These are phyloP conservation scores for Cryptomyrus ogoouensis DNA, from an alignment of 2,113 vertebrate genomes.

Conservation along the genomic window DNA sequence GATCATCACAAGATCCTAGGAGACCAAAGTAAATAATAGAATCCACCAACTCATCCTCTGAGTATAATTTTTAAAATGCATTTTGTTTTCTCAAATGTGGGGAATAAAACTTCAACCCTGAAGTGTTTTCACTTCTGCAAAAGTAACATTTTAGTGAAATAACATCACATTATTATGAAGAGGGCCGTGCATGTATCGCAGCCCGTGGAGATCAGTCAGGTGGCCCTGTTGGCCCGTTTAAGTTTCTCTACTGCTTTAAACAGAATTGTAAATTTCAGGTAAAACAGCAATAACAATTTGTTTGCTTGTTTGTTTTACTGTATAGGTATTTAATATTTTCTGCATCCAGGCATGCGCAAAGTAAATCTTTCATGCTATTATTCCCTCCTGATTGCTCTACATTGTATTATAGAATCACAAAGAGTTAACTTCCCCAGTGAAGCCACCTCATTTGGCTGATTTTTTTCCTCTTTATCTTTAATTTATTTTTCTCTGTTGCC, in stretches of 20 bases:
- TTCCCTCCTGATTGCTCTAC: neutral
- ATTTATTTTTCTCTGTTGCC: conserved; percentile 3
- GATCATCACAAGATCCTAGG: neutral
- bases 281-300: neutral
- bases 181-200: neutral
- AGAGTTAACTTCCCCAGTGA: neutral
- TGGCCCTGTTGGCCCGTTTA: neutral
- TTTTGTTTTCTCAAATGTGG: neutral
- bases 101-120: neutral
- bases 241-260: neutral
- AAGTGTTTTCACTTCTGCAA: neutral
- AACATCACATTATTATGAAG: neutral
- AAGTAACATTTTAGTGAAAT: neutral
- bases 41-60: neutral
- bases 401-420: conserved; percentile 21
- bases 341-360: neutral
- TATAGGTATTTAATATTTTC: neutral
- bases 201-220: neutral
- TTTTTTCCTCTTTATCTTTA: neutral
- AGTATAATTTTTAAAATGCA: neutral
- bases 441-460: neutral
- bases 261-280: neutral
- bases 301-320: neutral
- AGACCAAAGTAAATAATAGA: neutral
- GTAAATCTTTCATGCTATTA: neutral